Conservation (phyloP, 2,113 vertebrate species). For the Tychaedon coryphoeus region DNA sequence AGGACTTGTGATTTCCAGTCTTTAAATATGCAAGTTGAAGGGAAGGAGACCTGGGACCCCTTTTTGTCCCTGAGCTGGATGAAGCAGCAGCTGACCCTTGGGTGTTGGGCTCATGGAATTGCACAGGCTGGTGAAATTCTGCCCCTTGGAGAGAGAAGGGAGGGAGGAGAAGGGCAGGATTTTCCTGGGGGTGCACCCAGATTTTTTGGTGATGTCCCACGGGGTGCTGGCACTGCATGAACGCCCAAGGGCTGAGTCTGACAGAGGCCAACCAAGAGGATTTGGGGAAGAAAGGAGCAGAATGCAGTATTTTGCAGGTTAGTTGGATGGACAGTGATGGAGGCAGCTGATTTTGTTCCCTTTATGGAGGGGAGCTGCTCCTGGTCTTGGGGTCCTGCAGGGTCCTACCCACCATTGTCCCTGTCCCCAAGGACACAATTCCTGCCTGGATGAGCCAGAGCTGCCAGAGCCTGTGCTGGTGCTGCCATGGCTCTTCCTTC, state of each 20-base stretch:
- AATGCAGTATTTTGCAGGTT: background rate
- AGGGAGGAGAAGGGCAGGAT: background rate
- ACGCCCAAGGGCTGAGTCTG: no score
- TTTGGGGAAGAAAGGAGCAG: background rate
- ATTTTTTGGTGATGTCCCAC: background rate
- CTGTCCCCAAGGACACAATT: accelerated
- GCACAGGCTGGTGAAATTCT: background rate
- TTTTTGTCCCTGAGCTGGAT: background rate
- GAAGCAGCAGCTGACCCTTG: background rate
- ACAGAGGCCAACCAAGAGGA: accelerated
- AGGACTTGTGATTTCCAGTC: background rate
- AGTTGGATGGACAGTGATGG: background rate
- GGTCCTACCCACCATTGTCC: accelerated
- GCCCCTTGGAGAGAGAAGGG: no score
- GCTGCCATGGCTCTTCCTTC: background rate
- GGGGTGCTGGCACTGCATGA: accelerated
- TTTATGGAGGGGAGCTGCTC: accelerated
- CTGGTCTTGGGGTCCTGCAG: accelerated
- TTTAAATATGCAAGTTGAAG: background rate
- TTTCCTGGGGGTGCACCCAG: background rate
- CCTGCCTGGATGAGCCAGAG: background rate
- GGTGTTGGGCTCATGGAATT: accelerated
- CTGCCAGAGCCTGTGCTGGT: background rate
- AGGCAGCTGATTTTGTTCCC: background rate
- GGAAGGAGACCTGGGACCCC: background rate